Evolutionary conservation across 2,888 invertebrate genomes (phyloP).

Genomic region (Dioctria rufipes): DNA sequence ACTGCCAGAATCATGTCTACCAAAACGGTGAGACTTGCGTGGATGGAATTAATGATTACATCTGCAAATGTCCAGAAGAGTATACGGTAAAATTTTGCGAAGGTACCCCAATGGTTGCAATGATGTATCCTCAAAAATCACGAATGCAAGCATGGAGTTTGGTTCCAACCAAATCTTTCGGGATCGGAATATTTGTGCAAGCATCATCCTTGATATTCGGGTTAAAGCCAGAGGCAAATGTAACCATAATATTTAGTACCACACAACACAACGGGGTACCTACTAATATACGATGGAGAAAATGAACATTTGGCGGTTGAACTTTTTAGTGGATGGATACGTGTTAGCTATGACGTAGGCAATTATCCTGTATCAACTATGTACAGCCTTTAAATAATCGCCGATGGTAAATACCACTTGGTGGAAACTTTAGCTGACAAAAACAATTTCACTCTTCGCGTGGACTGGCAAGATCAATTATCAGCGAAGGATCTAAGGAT

Average conservation of each 20-base stretch:
- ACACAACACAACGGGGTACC: slow-evolving; percentile 92
- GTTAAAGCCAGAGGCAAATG: slow-evolving; percentile 90
- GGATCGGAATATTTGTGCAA: slow-evolving; percentile 90
- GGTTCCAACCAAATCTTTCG: slow-evolving; percentile 88
- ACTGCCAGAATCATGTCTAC: slow-evolving; percentile 95
- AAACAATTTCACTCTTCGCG: slow-evolving; percentile 94
- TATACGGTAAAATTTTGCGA: slow-evolving; percentile 96
- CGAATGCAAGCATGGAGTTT: slow-evolving; percentile 97
- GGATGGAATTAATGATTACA: slow-evolving; percentile 96
- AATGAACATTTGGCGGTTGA: slow-evolving; percentile 95
- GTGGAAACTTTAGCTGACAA: slow-evolving; percentile 90
- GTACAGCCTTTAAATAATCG: slow-evolving; percentile 84
- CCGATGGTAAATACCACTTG: slow-evolving; percentile 82
- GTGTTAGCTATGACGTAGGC: slow-evolving; percentile 98
- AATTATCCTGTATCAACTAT: slow-evolving; percentile 98
- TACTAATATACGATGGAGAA: slow-evolving; percentile 94
- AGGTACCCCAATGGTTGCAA: slow-evolving; percentile 90
- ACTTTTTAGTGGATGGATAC: slow-evolving; percentile 96
- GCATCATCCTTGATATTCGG: slow-evolving; percentile 96
- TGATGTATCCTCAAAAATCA: slow-evolving; percentile 94
- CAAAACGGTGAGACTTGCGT: slow-evolving; percentile 96
- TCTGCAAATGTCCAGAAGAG: slow-evolving; percentile 90
- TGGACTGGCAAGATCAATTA: slow-evolving; percentile 91
- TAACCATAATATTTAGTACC: slow-evolving; percentile 94
- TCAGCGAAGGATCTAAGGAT: slow-evolving; percentile 93